Evolutionary conservation across 2,113 vertebrate genomes (phyloP).

Genomic region (Arothron firmamentum): DNA sequence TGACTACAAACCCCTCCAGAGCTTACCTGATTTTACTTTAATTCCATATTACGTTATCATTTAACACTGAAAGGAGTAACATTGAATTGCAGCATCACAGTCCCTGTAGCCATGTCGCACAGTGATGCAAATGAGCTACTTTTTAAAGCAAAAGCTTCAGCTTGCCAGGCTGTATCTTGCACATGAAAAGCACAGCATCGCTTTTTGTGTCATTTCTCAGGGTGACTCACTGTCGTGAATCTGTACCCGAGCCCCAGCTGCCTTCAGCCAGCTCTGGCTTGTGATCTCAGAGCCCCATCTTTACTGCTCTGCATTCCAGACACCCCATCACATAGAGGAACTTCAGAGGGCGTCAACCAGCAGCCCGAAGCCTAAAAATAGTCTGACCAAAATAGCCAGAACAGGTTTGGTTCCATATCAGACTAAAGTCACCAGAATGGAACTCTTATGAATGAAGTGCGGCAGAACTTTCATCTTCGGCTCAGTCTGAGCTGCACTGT

Average conservation of each 20-base stretch:
- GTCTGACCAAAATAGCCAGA: conserved; percentile 1
- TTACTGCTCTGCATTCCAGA: conserved; percentile 19
- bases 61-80: too few species aligned
- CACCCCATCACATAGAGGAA: conserved; percentile 10
- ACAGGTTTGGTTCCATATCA: conserved; percentile 1
- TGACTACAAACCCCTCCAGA: not conserved
- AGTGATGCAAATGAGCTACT: not conserved
- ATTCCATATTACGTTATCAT: too few species aligned
- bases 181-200: not conserved
- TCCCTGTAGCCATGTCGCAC: not conserved
- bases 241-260: conserved; percentile 13
- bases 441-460: not conserved
- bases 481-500: conserved; percentile 1
- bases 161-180: not conserved
- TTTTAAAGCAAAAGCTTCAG: not conserved
- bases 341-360: conserved; percentile 7
- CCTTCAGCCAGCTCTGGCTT: conserved; percentile 31
- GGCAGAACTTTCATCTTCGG: conserved; percentile 13
- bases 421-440: not conserved
- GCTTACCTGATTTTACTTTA: too few species aligned
- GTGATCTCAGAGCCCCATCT: conserved; percentile 40
- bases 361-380: conserved; percentile 5
- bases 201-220: conserved; percentile 5
- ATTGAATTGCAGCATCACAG: not conserved
- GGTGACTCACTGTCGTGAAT: conserved; percentile 37